Percentiles rank a stretch among this genome's conserved stretches.
Conservation (phyloP, 53 echinoderm and acorn worm species). For the Paracentrotus lividus region DNA sequence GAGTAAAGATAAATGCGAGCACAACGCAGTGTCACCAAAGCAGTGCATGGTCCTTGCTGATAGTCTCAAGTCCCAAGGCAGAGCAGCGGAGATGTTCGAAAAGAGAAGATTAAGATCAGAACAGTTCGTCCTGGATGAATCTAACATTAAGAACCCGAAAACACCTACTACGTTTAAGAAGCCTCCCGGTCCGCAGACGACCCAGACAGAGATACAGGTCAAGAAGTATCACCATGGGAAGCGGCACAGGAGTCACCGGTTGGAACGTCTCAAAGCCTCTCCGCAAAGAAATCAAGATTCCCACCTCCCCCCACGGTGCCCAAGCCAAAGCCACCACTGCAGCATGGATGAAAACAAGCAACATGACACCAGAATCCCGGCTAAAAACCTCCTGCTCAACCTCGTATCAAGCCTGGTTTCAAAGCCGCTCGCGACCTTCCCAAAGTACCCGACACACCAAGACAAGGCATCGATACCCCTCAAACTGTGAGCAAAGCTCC, state of each 20-base stretch:
- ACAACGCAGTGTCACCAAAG: slow-evolving; percentile 83
- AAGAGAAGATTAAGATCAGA: slow-evolving; percentile 87
- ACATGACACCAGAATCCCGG: slow-evolving; percentile 61
- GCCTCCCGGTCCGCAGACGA: slow-evolving; percentile 60
- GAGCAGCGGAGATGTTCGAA: slow-evolving; percentile 94
- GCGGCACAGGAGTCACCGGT: slow-evolving; percentile 84
- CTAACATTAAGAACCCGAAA: slow-evolving; percentile 72
- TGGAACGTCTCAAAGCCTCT: slow-evolving; percentile 75
- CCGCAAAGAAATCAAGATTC: slow-evolving; percentile 60
- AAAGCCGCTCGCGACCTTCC: slow-evolving; percentile 64
- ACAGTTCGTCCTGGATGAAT: slow-evolving; percentile 91
- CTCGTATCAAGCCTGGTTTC: slow-evolving; percentile 72
- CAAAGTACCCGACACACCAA: slow-evolving; percentile 27
- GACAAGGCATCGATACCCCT: background rate
- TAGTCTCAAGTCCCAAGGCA: slow-evolving; percentile 82
- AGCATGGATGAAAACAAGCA: slow-evolving; percentile 67
- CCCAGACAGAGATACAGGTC: slow-evolving; percentile 59
- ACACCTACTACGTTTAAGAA: slow-evolving; percentile 75
- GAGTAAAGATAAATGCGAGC: slow-evolving; percentile 88
- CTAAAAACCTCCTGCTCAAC: slow-evolving; percentile 73
- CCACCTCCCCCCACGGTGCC: slow-evolving; percentile 63
- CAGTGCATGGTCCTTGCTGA: slow-evolving; percentile 80
- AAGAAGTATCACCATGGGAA: slow-evolving; percentile 83
- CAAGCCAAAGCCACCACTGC: slow-evolving; percentile 82
- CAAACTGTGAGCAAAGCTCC: background rate